phyloP scores from a whole-genome alignment of 1,140 invertebrate genomes.

The Drosophila ambigua region DNA sequence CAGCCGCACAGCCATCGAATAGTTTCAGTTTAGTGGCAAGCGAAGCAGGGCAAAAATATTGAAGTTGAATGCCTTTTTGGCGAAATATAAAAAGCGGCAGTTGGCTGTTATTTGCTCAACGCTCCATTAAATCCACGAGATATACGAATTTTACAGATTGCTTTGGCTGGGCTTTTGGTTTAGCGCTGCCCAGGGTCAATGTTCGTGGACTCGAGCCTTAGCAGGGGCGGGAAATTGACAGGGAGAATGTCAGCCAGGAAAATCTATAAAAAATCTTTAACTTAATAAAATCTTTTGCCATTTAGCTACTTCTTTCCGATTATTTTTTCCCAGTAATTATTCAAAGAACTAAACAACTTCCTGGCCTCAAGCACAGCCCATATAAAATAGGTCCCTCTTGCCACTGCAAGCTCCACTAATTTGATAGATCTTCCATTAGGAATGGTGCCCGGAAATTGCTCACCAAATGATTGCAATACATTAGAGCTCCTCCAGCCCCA shows the following conservation, averaged over 20 bases:
- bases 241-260: not conserved
- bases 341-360: no score
- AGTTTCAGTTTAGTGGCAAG: slow-evolving; percentile 57
- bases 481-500: no score
- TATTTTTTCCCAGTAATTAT: no score
- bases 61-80: slow-evolving; percentile 24
- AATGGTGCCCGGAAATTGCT: slow-evolving; percentile 1
- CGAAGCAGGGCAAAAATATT: slow-evolving; percentile 24
- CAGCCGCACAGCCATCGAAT: slow-evolving; percentile 46
- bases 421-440: slow-evolving; percentile 1
- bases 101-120: slow-evolving; percentile 19
- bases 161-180: not conserved
- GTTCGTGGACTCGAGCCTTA: no score
- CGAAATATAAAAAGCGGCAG: slow-evolving; percentile 31
- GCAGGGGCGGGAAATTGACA: slow-evolving; percentile 9
- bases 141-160: not conserved
- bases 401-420: not conserved
- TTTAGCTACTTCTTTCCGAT: no score
- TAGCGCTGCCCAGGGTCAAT: slow-evolving; percentile 21
- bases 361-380: no score
- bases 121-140: slow-evolving; percentile 18
- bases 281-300: no score
- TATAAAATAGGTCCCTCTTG: not conserved
- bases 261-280: not conserved
- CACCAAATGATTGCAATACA: no score